Percentiles rank a stretch among this genome's conserved stretches.
Evolutionary conservation across 2,797 vertebrate genomes (phyloP).

Genomic region (Mallotus villosus): DNA sequence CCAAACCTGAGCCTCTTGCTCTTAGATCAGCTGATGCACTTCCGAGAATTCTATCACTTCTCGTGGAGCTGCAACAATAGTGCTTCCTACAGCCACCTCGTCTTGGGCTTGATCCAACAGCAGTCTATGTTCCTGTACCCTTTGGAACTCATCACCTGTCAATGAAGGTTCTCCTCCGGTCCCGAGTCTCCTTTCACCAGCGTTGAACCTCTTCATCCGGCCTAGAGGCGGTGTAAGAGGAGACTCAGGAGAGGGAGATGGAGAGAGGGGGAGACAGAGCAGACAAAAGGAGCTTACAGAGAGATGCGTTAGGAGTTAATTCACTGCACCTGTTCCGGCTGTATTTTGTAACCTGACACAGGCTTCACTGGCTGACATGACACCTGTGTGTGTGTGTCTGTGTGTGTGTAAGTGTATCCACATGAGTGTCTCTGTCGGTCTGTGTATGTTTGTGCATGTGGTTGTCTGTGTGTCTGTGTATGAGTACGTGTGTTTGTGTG

Average conservation of each 20-base stretch:
- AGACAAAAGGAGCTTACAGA: conserved; percentile 40
- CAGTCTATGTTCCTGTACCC: neutral
- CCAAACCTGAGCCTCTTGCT: conserved; percentile 18
- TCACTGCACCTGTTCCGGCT: conserved; percentile 64
- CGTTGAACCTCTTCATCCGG: conserved; percentile 36
- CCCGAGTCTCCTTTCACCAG: conserved; percentile 38
- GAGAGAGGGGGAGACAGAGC: conserved; percentile 27
- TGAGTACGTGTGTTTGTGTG: no score
- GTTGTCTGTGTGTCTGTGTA: no score
- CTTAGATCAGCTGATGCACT: conserved; percentile 50
- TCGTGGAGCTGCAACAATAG: conserved; percentile 29
- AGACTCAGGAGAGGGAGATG: conserved; percentile 28
- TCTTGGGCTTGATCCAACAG: conserved; percentile 25
- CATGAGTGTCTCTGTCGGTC: no score
- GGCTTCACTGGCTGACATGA: conserved; percentile 49
- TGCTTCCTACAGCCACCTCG: conserved; percentile 12
- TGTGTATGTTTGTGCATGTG: no score
- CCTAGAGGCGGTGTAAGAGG: conserved; percentile 35
- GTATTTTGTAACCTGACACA: conserved; percentile 55
- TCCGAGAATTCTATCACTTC: conserved; percentile 41
- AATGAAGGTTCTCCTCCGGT: conserved; percentile 29
- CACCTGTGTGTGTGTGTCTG: conserved; percentile 46
- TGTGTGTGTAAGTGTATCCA: no score
- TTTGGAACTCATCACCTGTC: conserved; percentile 24
- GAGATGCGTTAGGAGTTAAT: conserved; percentile 48